Evolutionary conservation across 2,888 invertebrate species (phyloP).

Genomic region (Phoenoteleia sp.): DNA sequence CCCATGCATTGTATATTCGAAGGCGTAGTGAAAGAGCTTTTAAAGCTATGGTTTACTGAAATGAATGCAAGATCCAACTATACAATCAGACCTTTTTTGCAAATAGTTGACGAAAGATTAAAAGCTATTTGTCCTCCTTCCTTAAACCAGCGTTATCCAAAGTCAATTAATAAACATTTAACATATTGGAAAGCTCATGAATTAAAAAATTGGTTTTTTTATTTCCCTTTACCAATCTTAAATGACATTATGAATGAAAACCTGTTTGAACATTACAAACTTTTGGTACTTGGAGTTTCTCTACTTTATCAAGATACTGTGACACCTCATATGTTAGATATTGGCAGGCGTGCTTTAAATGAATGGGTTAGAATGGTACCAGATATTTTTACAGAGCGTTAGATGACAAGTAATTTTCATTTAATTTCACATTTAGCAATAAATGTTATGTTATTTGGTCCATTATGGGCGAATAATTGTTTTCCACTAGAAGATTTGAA

Average conservation of each 20-base stretch:
- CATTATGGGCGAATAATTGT: slow-evolving; percentile 25
- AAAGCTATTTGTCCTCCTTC: slow-evolving; percentile 39
- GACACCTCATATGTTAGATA: no score
- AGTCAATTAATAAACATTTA: slow-evolving; percentile 57
- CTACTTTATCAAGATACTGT: slow-evolving; percentile 63
- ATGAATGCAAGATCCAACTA: no score
- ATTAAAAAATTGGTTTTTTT: slow-evolving; percentile 67
- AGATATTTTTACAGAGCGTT: slow-evolving; percentile 65
- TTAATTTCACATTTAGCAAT: slow-evolving; percentile 70
- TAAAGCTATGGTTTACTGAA: slow-evolving; percentile 56
- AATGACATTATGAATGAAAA: slow-evolving; percentile 61
- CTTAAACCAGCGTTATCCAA: slow-evolving; percentile 56
- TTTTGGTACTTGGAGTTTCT: slow-evolving; percentile 55
- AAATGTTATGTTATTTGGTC: slow-evolving; percentile 51
- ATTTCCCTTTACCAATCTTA: slow-evolving; percentile 73
- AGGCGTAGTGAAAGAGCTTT: slow-evolving; percentile 34
- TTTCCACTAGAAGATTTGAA: slow-evolving; percentile 48
- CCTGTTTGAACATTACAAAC: slow-evolving; percentile 70
- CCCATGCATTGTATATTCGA: slow-evolving; percentile 64
- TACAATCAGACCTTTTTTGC: no score
- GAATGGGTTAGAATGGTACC: no score
- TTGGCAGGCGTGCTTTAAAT: no score
- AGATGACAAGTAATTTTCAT: slow-evolving; percentile 74
- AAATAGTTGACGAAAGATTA: slow-evolving; percentile 7
- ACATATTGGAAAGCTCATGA: slow-evolving; percentile 74